Percentiles rank a stretch among this genome's conserved stretches.
phyloP scores from a whole-genome alignment of 2,113 vertebrate species.

The Cyrtonyx montezumae region DNA sequence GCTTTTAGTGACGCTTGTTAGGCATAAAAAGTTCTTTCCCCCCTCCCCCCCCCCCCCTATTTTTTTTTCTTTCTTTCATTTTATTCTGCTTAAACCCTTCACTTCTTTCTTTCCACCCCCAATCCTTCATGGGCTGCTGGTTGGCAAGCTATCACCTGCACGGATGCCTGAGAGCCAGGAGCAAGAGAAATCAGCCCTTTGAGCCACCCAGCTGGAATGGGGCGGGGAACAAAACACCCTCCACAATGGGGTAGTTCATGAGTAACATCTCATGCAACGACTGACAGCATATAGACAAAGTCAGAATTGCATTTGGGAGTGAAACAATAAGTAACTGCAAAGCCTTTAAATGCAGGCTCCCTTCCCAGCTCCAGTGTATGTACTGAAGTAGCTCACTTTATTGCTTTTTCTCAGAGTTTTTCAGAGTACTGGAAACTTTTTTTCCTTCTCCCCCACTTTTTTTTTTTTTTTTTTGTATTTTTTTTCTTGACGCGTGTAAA shows the following conservation, averaged over 20 bases:
- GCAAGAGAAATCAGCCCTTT: constrained; percentile 81
- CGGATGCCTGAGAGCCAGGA: constrained; percentile 79
- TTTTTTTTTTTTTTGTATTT: background rate
- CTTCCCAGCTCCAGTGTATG: background rate
- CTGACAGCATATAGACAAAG: constrained; percentile 56
- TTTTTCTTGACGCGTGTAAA: background rate
- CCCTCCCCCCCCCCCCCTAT: too few species aligned
- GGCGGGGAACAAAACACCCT: constrained; percentile 60
- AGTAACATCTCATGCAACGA: constrained; percentile 65
- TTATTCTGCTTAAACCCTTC: constrained; percentile 33
- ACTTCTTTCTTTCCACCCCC: constrained; percentile 57
- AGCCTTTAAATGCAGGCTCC: background rate
- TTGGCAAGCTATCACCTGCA: constrained; percentile 87
- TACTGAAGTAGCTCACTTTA: background rate
- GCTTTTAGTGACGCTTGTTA: constrained; percentile 70
- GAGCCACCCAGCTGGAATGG: constrained; percentile 80
- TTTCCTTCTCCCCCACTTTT: background rate
- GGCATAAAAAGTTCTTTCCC: constrained; percentile 38
- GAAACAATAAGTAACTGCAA: constrained; percentile 27
- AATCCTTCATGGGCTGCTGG: constrained; percentile 86
- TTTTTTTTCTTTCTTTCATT: constrained; percentile 27
- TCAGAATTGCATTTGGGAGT: constrained; percentile 46
- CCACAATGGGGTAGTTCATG: constrained; percentile 67
- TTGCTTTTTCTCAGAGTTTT: background rate
- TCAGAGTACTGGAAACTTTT: background rate